Base-by-base conservation (phyloP, 23 tunicate genomes). In the Styela clava region DNA sequence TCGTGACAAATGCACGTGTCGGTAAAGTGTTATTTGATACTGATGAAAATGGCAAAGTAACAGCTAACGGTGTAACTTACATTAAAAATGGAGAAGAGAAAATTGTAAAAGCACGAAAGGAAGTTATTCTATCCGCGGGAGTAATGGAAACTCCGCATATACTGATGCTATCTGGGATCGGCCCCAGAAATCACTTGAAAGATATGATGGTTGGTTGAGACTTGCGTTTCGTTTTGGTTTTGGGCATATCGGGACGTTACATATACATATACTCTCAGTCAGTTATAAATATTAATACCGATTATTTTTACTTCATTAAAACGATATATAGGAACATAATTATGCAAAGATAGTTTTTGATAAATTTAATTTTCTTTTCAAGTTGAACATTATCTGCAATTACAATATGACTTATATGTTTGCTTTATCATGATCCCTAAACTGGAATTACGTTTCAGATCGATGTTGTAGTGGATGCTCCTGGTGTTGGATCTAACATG, bases 111-210 rank as follows among this genome's bases (percentile, higher is more conserved):
- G 88, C 83, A 2, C 74, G 26, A 30, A 92, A 92, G 29, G 97
- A 92, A 76, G 83, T 87, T 23, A 84, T 92, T 16, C 33, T 92
- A 31, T 82, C 91, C 44, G 97, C 78, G 0, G 97, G 97, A 12
- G 88, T 80, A 0, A 33, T 92, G 32, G 88, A 88, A 56, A 83
- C 86, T 25, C 97, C 97, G 5, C 97, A 92, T 16, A 35, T 92
- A 33, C 74, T 92, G 2, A 83, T 92, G 97, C 81, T 87, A 25
- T 87, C 92, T 30, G 97, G 97, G 23, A 84, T 92, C 18, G 97
- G 97, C 2, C 86, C 86, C 1, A 74, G 74, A 30, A 29, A 87
- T 21, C 92, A 87, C 64, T 78, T 92, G 32, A n/a, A n/a, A n/a
- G n/a, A n/a, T n/a, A n/a, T n/a, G n/a, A n/a, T n/a, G n/a, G n/a